Percentiles rank a stretch among this genome's conserved stretches.
phyloP scores from a whole-genome alignment of 2,888 invertebrate species.

The Drosophila phalerata region DNA sequence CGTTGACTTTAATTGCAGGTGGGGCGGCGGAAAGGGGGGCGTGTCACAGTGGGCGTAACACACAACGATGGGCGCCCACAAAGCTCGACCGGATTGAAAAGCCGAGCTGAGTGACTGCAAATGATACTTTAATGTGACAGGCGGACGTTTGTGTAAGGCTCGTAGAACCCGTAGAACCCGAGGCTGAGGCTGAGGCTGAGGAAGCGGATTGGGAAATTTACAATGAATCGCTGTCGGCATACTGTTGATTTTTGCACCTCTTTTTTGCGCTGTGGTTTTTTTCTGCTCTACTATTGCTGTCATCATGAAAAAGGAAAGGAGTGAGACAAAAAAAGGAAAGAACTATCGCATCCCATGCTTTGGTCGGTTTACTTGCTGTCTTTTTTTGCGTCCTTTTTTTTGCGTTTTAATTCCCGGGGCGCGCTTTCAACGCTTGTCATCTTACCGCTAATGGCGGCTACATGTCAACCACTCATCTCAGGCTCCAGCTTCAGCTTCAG shows the following conservation, averaged over 20 bases:
- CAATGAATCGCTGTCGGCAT: slow-evolving; percentile 53
- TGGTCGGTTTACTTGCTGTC: slow-evolving; percentile 9
- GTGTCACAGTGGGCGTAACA: slow-evolving; percentile 20
- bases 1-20: slow-evolving; percentile 67
- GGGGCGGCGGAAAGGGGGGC: slow-evolving; percentile 12
- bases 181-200: neutral
- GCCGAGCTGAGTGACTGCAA: slow-evolving; percentile 71
- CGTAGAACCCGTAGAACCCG: too few species aligned
- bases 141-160: slow-evolving; percentile 35
- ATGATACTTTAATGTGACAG: slow-evolving; percentile 80
- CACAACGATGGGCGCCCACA: slow-evolving; percentile 31
- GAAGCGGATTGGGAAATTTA: neutral
- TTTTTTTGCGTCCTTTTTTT: slow-evolving; percentile 9
- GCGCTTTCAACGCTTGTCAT: slow-evolving; percentile 80
- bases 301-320: slow-evolving; percentile 41
- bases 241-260: slow-evolving; percentile 77
- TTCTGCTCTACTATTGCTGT: slow-evolving; percentile 65
- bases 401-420: slow-evolving; percentile 75
- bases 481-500: slow-evolving; percentile 33
- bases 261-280: slow-evolving; percentile 55
- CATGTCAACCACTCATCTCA: slow-evolving; percentile 80
- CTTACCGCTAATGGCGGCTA: slow-evolving; percentile 81
- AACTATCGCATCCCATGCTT: slow-evolving; percentile 61
- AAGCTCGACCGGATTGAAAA: slow-evolving; percentile 45
- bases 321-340: neutral